Conservation (phyloP, 2,113 vertebrate species). For the Heterotilapia buettikoferi region DNA sequence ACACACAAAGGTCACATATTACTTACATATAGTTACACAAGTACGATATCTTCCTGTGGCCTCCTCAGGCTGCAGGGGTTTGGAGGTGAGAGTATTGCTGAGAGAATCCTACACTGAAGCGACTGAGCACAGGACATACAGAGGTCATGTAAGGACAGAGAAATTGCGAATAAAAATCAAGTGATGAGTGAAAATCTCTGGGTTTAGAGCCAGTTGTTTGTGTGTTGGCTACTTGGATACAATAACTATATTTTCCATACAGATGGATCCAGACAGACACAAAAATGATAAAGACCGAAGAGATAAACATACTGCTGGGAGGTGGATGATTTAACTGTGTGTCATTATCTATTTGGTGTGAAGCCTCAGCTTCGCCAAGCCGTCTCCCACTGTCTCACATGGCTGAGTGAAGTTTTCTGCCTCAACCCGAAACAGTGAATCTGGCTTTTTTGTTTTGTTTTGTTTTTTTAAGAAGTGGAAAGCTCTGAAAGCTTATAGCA, state of each 20-base stretch:
- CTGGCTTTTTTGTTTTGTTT: neutral
- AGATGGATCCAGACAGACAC: neutral
- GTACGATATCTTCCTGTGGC: neutral
- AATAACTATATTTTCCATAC: neutral
- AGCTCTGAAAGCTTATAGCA: neutral
- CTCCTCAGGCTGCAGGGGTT: neutral
- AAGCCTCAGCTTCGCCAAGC: neutral
- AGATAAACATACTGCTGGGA: constrained; percentile 13
- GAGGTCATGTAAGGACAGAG: neutral
- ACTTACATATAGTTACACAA: neutral
- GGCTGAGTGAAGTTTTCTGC: neutral
- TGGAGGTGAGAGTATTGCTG: neutral
- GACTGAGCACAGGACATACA: neutral
- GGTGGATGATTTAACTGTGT: constrained; percentile 20
- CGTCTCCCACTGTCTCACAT: neutral
- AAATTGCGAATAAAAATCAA: neutral
- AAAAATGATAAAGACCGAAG: neutral
- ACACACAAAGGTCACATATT: neutral
- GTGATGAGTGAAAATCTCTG: neutral
- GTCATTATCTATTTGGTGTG: constrained; percentile 21
- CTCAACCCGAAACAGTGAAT: neutral
- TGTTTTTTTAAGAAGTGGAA: neutral
- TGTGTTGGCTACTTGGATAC: neutral
- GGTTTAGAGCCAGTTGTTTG: neutral
- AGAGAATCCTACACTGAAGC: neutral